Evolutionary conservation across 1,140 invertebrate genomes (phyloP).

Genomic region (Monochamus saltuarius): DNA sequence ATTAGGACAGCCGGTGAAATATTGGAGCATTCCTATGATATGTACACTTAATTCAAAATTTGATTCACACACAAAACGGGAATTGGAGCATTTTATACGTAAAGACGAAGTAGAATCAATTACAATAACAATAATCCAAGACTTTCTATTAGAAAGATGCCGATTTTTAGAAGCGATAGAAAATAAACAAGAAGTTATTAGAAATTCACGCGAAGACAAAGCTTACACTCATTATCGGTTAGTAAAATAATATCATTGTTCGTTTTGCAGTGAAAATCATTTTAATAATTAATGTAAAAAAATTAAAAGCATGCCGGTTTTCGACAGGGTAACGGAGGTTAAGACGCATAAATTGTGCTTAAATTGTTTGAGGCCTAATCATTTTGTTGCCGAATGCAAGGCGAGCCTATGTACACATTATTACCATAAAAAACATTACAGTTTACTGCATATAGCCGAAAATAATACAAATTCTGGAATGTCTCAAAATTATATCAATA

Average conservation of each 20-base stretch:
- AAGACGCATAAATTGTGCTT: constrained; percentile 15
- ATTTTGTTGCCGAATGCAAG: neutral
- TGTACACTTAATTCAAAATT: constrained; percentile 28
- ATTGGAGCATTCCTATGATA: constrained; percentile 31
- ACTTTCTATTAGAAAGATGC: constrained; percentile 14
- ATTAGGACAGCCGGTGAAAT: constrained; percentile 24
- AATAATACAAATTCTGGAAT: too few relatives aligned
- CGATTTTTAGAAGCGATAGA: constrained; percentile 13
- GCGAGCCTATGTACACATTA: neutral
- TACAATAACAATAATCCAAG: neutral
- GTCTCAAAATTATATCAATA: too few relatives aligned
- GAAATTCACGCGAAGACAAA: too few relatives aligned
- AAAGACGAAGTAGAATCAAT: neutral
- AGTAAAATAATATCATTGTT: too few relatives aligned
- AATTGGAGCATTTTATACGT: constrained; percentile 30
- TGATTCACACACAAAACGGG: constrained; percentile 21
- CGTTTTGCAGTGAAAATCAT: too few relatives aligned
- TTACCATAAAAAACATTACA: constrained; percentile 15
- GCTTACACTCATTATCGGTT: too few relatives aligned
- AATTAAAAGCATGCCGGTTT: constrained; percentile 8
- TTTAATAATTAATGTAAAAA: constrained; percentile 4
- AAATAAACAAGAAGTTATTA: neutral
- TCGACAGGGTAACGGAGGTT: neutral
- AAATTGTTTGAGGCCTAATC: constrained; percentile 12
- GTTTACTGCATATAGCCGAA: constrained; percentile 5